phyloP scores from a whole-genome alignment of 2,113 vertebrate species.

The Bubo bubo region DNA sequence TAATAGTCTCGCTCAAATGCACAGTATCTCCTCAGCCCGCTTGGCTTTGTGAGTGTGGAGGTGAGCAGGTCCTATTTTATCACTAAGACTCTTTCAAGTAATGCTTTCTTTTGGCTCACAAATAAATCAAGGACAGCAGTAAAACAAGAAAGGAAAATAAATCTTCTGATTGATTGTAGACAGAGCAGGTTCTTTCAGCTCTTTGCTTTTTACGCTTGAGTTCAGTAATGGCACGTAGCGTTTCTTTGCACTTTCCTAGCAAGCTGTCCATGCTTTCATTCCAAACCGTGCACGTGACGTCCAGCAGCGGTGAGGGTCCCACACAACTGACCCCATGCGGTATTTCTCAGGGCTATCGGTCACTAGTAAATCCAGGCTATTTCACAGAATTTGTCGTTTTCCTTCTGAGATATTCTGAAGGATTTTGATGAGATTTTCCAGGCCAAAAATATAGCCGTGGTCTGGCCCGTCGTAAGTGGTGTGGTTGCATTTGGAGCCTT shows the following conservation, averaged over 20 bases:
- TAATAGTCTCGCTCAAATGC: neutral
- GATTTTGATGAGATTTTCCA: slow-evolving; percentile 81
- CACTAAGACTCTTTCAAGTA: slow-evolving; percentile 52
- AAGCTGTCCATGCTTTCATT: neutral
- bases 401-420: slow-evolving; percentile 69
- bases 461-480: slow-evolving; percentile 73
- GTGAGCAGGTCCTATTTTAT: neutral
- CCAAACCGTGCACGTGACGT: neutral
- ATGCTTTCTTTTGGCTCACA: slow-evolving; percentile 7
- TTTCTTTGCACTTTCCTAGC: neutral
- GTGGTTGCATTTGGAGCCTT: slow-evolving; percentile 61
- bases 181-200: neutral
- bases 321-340: neutral
- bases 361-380: neutral
- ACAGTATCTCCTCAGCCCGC: neutral
- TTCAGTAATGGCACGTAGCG: neutral
- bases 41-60: neutral
- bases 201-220: neutral
- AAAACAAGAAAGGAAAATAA: slow-evolving; percentile 23
- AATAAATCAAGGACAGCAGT: slow-evolving; percentile 14
- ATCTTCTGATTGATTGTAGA: slow-evolving; percentile 2
- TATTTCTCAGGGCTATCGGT: neutral
- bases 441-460: slow-evolving; percentile 78
- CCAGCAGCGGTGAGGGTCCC: neutral
- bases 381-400: slow-evolving; percentile 35